Evolutionary conservation across 2,797 vertebrate genomes (phyloP), one percentile per base, ranked within the genome.

Genomic region (Hephaestus fuliginosus): DNA sequence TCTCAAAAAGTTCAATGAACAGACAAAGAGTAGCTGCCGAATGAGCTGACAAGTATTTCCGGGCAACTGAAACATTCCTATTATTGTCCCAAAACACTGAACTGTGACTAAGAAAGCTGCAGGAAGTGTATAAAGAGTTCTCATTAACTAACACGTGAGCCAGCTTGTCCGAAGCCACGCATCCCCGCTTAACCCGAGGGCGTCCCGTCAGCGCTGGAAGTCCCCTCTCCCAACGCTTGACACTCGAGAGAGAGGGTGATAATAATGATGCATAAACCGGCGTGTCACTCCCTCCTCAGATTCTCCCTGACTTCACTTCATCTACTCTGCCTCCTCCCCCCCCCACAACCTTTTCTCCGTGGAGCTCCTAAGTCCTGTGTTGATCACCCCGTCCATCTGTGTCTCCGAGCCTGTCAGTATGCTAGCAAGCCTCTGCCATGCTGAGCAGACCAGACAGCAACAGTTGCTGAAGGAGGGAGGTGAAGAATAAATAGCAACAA

Each of bases 131-230:
- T 81, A 70, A 83, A 81, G 49, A 80, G 55, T 48, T 56, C 66
- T 83, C 63, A 88, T 91, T 25, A 25, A 25, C 25, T 90, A 88
- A 86, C 53, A 88, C 80, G 82, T 80, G 71, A 89, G 84, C 58
- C 78, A 76, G 79, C 70, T 63, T 71, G 86, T 89, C 66, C 64
- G 69, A 80, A 81, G 70, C 55, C 65, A 72, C 74, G 73, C 74
- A 86, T 83, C 25, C 84, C 73, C 73, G 81, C 66, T 80, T 74
- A 78, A 91, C 89, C 68, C 88, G 71, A 89, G 74, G 68, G 44
- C 33, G 76, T 83, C 75, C 84, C 18, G 7, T 78, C 78, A 86
- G 61, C 12, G 51, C 55, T 12, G 2, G 70, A 82, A 84, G 82
- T 78, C 72, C 78, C 77, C n/a, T 78, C 63, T 55, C 68, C 17